Base-by-base conservation (phyloP, 30 jellyfish, hydroid and myxozoan species). In the Sanderia malayensis region DNA sequence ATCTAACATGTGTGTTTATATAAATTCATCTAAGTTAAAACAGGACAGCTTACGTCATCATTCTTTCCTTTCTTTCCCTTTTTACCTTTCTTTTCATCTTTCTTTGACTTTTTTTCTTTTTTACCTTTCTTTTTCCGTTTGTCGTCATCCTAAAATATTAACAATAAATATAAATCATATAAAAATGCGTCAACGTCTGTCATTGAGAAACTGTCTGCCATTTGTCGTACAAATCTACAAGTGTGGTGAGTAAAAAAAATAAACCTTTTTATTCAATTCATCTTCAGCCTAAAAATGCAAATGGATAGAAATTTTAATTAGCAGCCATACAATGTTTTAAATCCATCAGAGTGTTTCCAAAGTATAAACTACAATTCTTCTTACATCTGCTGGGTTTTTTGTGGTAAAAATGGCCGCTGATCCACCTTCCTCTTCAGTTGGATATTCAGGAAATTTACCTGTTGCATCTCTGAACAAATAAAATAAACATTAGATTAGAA, bases 361-460 rank as follows among this genome's bases (percentile, higher is more conserved):
- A 37, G 52, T 4, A 13, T 37, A 37, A 37, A 13, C 13, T 4
- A 37, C 13, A 37, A 4, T 37, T 13, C 6, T 37, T 4, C 52
- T 37, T 13, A 86, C 96, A 66, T 88, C 87, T 0, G 91, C 93
- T 11, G 96, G 96, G 41, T 82, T 94, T 69, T 82, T 91, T 22
- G 67, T 31, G 22, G 86, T 83, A 77, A 91, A 91, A 9, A 91
- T 91, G 0, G 96, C 98, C 15, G 70, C 86, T 2, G 98, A 91
- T 1, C 98, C 98, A 41, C 98, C 96, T 73, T 91, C 98, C 2
- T 84, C 95, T 74, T 61, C 94, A 0, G 98, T 53, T 10, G 98
- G 98, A 62, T 83, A 91, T 47, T 91, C 98, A 4, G 98, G 98
- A 59, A 91, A 91, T 60, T 83, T 91, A 4, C 98, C 98, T 17